Evolutionary conservation across 2,888 invertebrate species (phyloP).

Genomic region (Hedya salicella): DNA sequence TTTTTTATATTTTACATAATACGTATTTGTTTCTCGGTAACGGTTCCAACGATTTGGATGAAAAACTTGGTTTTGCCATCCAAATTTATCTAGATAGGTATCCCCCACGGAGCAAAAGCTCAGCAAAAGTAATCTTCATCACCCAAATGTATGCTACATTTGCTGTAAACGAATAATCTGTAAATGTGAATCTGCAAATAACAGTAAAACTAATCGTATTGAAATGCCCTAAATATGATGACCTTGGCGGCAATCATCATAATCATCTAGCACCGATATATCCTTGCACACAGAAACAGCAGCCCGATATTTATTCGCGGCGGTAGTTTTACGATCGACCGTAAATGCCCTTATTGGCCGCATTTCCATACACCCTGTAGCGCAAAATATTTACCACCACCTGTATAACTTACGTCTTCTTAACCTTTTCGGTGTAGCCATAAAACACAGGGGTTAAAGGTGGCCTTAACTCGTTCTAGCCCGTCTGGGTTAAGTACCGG

Average conservation of each 20-base stretch:
- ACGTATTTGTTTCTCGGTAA: no score
- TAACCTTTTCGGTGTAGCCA: conserved; percentile 32
- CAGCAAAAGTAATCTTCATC: no score
- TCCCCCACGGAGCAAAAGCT: no score
- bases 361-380: conserved; percentile 39
- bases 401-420: conserved; percentile 39
- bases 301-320: conserved; percentile 42
- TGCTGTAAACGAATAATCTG: no score
- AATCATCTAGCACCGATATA: background rate
- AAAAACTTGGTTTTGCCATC: no score
- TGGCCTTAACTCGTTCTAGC: conserved; percentile 9
- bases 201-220: no score
- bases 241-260: background rate
- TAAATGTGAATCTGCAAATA: no score
- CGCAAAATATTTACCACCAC: conserved; percentile 43
- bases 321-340: conserved; percentile 40
- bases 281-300: conserved; percentile 22
- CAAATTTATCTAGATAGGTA: no score
- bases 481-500: background rate
- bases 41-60: no score
- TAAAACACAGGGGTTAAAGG: conserved; percentile 39
- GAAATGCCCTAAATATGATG: no score
- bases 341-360: conserved; percentile 41
- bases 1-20: no score
- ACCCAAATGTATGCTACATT: no score